Percentiles rank a stretch among this genome's conserved stretches.
Conservation (phyloP, 2,888 invertebrate genomes). For the Agrotis puta region DNA sequence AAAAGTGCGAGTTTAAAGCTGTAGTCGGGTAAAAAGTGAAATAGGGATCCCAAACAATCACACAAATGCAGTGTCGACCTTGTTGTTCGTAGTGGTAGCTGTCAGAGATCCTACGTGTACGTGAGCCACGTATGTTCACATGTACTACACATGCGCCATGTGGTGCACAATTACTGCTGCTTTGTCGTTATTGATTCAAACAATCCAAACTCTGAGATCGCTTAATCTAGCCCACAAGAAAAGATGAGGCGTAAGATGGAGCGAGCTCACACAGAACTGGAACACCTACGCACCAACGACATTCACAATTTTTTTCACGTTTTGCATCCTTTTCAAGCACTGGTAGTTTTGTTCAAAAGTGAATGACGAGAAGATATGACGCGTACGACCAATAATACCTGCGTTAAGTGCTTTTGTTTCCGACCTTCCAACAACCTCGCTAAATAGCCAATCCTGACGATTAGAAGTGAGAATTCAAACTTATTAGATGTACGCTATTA, state of each 20-base stretch:
- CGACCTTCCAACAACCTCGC: constrained; percentile 19
- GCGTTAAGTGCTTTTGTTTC: constrained; percentile 13
- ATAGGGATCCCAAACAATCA: no score
- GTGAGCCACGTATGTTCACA: neutral
- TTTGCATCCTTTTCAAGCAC: neutral
- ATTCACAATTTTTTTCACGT: neutral
- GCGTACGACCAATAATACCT: neutral
- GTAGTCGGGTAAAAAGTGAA: no score
- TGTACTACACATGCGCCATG: constrained; percentile 33
- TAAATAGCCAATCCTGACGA: neutral
- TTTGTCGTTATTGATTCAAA: constrained; percentile 16
- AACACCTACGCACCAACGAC: no score
- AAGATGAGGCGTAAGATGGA: no score
- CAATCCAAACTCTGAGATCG: neutral
- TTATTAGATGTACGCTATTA: constrained; percentile 20
- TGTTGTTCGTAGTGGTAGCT: neutral
- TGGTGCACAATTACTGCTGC: constrained; percentile 54
- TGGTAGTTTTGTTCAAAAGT: neutral
- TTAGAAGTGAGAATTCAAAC: neutral
- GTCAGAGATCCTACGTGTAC: no score
- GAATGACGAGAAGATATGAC: neutral
- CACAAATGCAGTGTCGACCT: neutral
- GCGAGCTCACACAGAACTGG: no score
- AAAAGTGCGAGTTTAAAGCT: no score
- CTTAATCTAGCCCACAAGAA: no score